phyloP scores from a whole-genome alignment of 2,888 invertebrate species.

The Boloria euphrosyne region DNA sequence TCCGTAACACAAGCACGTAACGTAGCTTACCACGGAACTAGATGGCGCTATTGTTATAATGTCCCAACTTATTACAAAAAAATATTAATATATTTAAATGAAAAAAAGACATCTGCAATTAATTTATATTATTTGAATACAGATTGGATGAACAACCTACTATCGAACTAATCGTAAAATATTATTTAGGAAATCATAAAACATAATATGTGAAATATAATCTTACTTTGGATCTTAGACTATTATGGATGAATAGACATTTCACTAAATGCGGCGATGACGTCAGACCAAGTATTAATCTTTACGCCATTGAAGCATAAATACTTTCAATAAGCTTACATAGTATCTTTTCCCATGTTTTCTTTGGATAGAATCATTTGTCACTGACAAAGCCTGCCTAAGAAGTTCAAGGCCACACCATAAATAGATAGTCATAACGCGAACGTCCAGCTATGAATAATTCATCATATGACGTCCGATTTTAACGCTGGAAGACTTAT shows the following conservation, averaged over 20 bases:
- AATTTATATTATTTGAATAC: too few relatives aligned
- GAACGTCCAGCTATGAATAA: conserved; percentile 30
- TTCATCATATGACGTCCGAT: conserved; percentile 27
- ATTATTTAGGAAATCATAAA: too few relatives aligned
- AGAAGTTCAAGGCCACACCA: conserved; percentile 32
- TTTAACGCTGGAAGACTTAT: conserved; percentile 18
- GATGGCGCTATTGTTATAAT: too few relatives aligned
- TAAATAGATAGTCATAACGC: conserved; percentile 27
- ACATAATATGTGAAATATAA: too few relatives aligned
- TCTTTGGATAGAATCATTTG: conserved; percentile 36
- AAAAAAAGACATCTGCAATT: too few relatives aligned
- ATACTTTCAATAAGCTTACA: conserved; percentile 24
- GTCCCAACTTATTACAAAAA: too few relatives aligned
- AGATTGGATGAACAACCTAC: too few relatives aligned
- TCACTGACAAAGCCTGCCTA: conserved; percentile 36
- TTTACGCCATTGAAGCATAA: conserved; percentile 24
- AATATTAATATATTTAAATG: too few relatives aligned
- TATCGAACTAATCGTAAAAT: too few relatives aligned
- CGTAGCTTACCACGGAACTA: too few relatives aligned
- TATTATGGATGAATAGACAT: neutral
- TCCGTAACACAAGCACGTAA: too few relatives aligned
- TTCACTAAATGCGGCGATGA: conserved; percentile 15
- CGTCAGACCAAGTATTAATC: conserved; percentile 25
- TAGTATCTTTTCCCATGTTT: conserved; percentile 25
- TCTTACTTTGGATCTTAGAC: neutral